Evolutionary conservation across 23 tunicate genomes (phyloP).

Genomic region (Trididemnum miniatum): DNA sequence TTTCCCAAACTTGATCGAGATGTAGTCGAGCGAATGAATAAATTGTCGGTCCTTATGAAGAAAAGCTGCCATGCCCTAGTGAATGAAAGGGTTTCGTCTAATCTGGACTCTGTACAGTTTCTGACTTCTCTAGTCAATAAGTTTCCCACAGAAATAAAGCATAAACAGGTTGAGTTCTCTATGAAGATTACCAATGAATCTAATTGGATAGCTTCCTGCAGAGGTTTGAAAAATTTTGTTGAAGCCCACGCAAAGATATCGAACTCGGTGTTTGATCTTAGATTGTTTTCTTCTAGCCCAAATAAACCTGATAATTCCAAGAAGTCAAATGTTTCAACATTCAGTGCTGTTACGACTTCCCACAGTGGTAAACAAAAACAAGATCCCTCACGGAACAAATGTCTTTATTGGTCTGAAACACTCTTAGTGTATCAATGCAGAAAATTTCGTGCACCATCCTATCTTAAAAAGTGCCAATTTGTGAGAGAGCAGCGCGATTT

Average conservation of each 20-base stretch:
- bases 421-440: not conserved
- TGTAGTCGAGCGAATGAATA: too few relatives aligned
- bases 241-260: not conserved
- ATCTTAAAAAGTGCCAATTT: not conserved
- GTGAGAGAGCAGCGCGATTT: not conserved
- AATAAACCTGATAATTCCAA: not conserved
- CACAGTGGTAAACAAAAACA: not conserved
- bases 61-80: not conserved
- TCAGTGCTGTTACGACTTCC: not conserved
- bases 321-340: not conserved
- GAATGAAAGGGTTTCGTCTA: not conserved
- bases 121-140: too few relatives aligned
- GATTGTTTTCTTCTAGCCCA: not conserved
- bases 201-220: not conserved
- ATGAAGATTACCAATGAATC: not conserved
- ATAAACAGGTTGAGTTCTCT: not conserved
- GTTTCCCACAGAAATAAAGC: too few relatives aligned
- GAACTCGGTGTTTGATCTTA: not conserved
- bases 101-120: too few relatives aligned
- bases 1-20: too few relatives aligned
- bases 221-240: not conserved
- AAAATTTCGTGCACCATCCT: not conserved
- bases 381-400: not conserved
- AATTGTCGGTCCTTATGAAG: not conserved
- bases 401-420: not conserved